Percentiles rank a stretch among this genome's conserved stretches.
These are phyloP conservation scores for Notolabrus celidotus DNA, from an alignment of 2,797 vertebrate genomes.

Conservation along the genomic window DNA sequence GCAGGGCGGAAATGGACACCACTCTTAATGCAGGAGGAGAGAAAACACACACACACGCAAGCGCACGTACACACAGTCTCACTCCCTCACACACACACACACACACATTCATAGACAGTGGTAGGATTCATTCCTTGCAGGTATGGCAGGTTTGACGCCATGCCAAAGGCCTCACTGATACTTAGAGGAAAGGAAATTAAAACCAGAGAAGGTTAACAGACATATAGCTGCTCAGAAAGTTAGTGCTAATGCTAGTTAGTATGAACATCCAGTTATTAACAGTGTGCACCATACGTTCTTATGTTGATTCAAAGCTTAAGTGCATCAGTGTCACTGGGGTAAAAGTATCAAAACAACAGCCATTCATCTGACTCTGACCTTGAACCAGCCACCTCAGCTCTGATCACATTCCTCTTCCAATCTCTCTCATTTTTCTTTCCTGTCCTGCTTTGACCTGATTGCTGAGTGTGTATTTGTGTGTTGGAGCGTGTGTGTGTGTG, in stretches of 20 bases:
- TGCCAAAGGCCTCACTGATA: slow-evolving; percentile 40
- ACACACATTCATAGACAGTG: slow-evolving; percentile 19
- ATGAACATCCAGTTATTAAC: slow-evolving; percentile 6
- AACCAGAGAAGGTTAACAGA: slow-evolving; percentile 5
- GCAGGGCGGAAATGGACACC: slow-evolving; percentile 82
- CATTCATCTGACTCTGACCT: slow-evolving; percentile 51
- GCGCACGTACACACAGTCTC: no score
- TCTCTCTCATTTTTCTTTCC: slow-evolving; percentile 18
- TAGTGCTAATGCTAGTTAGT: neutral
- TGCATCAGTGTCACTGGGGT: slow-evolving; percentile 36
- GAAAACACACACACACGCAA: slow-evolving; percentile 1
- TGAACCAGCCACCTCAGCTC: slow-evolving; percentile 46
- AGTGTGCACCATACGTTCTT: slow-evolving; percentile 8
- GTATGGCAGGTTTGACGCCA: slow-evolving; percentile 59
- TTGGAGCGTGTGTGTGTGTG: neutral
- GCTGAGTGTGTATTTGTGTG: neutral
- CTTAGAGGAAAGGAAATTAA: slow-evolving; percentile 1
- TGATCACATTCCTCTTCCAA: slow-evolving; percentile 12
- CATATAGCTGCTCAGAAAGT: neutral
- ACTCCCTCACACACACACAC: slow-evolving; percentile 26
- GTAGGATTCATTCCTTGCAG: slow-evolving; percentile 57
- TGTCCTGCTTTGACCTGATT: slow-evolving; percentile 32
- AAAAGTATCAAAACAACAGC: slow-evolving; percentile 38
- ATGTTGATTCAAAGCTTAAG: slow-evolving; percentile 26
- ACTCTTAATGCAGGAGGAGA: slow-evolving; percentile 64